These are phyloP conservation scores for Stylophora pistillata DNA, from an alignment of 64 coral and sea anemone genomes.

Conservation along the genomic window DNA sequence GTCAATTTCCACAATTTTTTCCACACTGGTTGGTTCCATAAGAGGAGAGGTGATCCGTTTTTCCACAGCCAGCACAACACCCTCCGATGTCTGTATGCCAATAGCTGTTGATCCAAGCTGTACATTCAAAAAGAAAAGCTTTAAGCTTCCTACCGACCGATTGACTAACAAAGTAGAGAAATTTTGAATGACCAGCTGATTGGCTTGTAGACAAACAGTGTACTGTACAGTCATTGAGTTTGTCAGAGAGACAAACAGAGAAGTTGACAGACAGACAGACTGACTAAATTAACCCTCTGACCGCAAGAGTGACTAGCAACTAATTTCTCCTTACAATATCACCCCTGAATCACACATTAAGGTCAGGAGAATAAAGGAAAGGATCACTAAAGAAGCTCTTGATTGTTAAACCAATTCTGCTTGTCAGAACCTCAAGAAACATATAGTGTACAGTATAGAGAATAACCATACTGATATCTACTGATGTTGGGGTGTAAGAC, in stretches of 20 bases:
- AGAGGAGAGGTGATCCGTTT: conserved; percentile 96
- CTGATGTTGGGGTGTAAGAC: neutral
- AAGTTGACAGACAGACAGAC: neutral
- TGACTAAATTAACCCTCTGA: neutral
- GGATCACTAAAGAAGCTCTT: too few relatives aligned
- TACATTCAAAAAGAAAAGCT: neutral
- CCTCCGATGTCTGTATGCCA: conserved; percentile 96
- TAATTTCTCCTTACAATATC: too few relatives aligned
- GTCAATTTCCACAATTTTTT: conserved; percentile 99
- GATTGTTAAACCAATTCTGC: too few relatives aligned
- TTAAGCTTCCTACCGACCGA: neutral
- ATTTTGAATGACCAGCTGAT: neutral
- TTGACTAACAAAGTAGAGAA: neutral
- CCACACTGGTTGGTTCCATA: conserved; percentile 94
- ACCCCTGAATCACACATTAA: too few relatives aligned
- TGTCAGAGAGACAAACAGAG: neutral
- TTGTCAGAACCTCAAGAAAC: too few relatives aligned
- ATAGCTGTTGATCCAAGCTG: conserved; percentile 99
- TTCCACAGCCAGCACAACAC: conserved; percentile 92
- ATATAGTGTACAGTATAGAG: too few relatives aligned
- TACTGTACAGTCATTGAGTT: too few relatives aligned
- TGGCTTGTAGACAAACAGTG: neutral
- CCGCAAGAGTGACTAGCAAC: too few relatives aligned
- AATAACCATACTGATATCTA: too few relatives aligned
- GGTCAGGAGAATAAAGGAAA: too few relatives aligned